phyloP scores from a whole-genome alignment of 2,888 invertebrate genomes.

The Tubulanus polymorphus region DNA sequence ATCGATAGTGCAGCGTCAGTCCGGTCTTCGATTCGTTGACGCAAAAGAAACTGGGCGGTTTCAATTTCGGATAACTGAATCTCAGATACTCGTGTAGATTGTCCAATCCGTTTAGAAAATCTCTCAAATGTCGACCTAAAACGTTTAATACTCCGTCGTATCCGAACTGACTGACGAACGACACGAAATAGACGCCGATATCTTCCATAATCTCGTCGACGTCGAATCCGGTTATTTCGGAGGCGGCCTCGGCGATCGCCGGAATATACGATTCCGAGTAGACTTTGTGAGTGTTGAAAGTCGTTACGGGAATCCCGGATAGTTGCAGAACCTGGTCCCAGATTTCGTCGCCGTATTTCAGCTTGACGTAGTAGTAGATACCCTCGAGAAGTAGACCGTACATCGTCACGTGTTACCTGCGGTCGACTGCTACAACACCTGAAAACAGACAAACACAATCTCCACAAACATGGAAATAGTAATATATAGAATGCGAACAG shows the following conservation, averaged over 20 bases:
- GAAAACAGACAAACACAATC: no score
- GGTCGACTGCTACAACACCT: no score
- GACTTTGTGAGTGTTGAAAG: constrained; percentile 73
- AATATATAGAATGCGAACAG: no score
- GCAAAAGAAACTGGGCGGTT: constrained; percentile 94
- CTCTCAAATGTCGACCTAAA: constrained; percentile 83
- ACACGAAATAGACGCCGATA: constrained; percentile 91
- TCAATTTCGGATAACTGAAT: constrained; percentile 84
- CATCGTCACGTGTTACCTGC: no score
- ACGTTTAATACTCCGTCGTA: constrained; percentile 66
- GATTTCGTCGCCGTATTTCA: constrained; percentile 87
- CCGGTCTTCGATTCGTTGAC: constrained; percentile 88
- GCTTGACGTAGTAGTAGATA: constrained; percentile 85
- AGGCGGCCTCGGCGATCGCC: constrained; percentile 62
- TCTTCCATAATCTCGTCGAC: constrained; percentile 88
- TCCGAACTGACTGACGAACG: constrained; percentile 89
- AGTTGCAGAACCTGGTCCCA: constrained; percentile 88
- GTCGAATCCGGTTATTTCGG: constrained; percentile 61
- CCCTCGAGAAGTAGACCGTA: constrained; percentile 94
- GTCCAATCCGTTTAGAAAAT: constrained; percentile 89
- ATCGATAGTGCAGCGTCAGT: constrained; percentile 69
- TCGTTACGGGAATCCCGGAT: constrained; percentile 81
- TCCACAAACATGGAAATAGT: no score
- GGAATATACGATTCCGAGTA: constrained; percentile 87
- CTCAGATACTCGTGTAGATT: constrained; percentile 96